Conservation (phyloP, 2,113 vertebrate genomes). For the Oostethus manadensis region DNA sequence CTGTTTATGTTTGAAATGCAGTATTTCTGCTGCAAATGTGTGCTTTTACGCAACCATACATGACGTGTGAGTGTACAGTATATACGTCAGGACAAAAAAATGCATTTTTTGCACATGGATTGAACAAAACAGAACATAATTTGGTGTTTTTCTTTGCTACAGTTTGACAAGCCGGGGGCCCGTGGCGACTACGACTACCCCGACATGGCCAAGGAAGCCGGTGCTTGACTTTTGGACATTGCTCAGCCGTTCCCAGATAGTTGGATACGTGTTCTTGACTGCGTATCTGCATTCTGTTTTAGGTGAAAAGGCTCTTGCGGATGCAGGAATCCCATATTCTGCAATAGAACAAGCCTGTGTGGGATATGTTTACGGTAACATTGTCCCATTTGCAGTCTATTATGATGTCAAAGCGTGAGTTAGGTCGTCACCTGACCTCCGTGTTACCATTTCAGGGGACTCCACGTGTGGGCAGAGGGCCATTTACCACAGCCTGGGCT, state of each 20-base stretch:
- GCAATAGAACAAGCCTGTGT: constrained; percentile 86
- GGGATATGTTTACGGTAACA: constrained; percentile 90
- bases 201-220: constrained; percentile 92
- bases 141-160: constrained; percentile 13
- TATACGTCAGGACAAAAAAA: too few species aligned
- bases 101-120: too few species aligned
- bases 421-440: too few species aligned
- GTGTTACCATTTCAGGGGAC: constrained; percentile 72
- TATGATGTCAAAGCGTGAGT: too few species aligned
- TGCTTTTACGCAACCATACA: neutral
- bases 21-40: too few species aligned
- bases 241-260: neutral
- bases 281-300: constrained; percentile 9
- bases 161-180: constrained; percentile 84
- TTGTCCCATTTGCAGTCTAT: neutral
- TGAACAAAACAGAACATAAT: too few species aligned
- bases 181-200: constrained; percentile 79
- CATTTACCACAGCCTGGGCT: constrained; percentile 88
- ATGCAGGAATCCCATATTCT: constrained; percentile 86
- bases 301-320: constrained; percentile 85
- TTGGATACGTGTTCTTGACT: constrained; percentile 2
- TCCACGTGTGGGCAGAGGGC: constrained; percentile 90
- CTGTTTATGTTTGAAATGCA: too few species aligned
- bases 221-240: constrained; percentile 59
- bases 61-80: neutral